Evolutionary conservation across 2,888 invertebrate species (phyloP), one percentile per base, ranked within the genome.

Genomic region (Pogonocherus hispidulus): DNA sequence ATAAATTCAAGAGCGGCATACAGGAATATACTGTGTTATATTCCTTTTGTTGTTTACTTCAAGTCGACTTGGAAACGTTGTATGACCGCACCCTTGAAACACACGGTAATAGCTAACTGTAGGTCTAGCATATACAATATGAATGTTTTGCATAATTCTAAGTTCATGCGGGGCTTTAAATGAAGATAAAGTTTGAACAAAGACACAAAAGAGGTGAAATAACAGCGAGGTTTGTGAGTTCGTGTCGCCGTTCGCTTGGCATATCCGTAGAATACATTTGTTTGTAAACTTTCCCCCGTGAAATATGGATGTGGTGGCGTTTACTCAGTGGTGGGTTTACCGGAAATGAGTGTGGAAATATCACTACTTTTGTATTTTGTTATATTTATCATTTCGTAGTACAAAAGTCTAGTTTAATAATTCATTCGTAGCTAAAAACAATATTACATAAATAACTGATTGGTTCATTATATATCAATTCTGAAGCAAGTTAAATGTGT

Each of bases 131-230:
- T 55, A 55, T 20, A 37, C 32, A 55, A 55, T 23, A 44, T 5
- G 22, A 56, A 56, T 44, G 22, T 56, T 41, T 56, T 14, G 23
- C 41, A 44, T 56, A 56, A 56, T 37, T 56, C 27, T 23, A 14
- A 27, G 44, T 23, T 46, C 27, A 18, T 46, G 57, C 16, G 16
- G 41, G 41, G 41, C 41, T 37, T 47, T 57, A 51, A 65, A 51
- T 52, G 64, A 56, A 56, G 64, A 57, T 51, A 65, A 56, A 65
- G 57, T 56, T 51, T 37, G 51, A 65, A 65, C 44, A 65, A 57
- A 47, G 52, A 52, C 44, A 57, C 57, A 56, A 47, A 57, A 54
- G 41, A 57, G 64, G 51, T 41, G 37, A 65, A 49, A 49, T 51
- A 56, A 47, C 56, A 47, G 47, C 46, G 64, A 56, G 64, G 57